phyloP scores from a whole-genome alignment of 2,113 vertebrate genomes.

The Copsychus sechellarum region DNA sequence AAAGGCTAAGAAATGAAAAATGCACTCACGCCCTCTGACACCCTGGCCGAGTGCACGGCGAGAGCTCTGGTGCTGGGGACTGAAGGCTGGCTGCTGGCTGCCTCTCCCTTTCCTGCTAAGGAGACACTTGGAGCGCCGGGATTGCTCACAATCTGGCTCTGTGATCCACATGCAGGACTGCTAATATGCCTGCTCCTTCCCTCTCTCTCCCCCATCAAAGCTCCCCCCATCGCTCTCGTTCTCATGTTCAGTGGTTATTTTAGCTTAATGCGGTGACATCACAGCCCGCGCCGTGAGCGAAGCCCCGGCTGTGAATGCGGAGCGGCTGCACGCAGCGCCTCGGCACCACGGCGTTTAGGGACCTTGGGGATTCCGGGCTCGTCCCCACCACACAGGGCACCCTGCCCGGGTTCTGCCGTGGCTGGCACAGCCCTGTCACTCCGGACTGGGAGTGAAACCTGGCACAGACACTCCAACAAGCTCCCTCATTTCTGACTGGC shows the following conservation, averaged over 20 bases:
- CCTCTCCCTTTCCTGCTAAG: constrained; percentile 74
- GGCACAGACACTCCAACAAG: background rate
- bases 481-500: background rate
- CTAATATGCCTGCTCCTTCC: constrained; percentile 83
- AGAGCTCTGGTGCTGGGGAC: constrained; percentile 12
- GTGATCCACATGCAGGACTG: constrained; percentile 80
- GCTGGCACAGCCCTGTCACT: background rate
- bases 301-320: constrained; percentile 27
- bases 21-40: constrained; percentile 74
- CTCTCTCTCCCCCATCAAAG: constrained; percentile 10
- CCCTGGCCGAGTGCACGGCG: constrained; percentile 68
- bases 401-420: accelerated
- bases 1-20: constrained; percentile 69
- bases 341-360: background rate
- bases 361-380: background rate
- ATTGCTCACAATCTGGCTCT: constrained; percentile 77
- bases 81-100: constrained; percentile 73
- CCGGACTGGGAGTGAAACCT: background rate
- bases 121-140: constrained; percentile 78
- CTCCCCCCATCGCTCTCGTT: constrained; percentile 44
- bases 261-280: constrained; percentile 81
- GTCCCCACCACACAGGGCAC: background rate
- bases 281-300: constrained; percentile 69
- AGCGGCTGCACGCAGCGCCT: background rate
- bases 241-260: constrained; percentile 75